Conservation (phyloP, 2,113 vertebrate species). For the Corythornis cristatus region DNA sequence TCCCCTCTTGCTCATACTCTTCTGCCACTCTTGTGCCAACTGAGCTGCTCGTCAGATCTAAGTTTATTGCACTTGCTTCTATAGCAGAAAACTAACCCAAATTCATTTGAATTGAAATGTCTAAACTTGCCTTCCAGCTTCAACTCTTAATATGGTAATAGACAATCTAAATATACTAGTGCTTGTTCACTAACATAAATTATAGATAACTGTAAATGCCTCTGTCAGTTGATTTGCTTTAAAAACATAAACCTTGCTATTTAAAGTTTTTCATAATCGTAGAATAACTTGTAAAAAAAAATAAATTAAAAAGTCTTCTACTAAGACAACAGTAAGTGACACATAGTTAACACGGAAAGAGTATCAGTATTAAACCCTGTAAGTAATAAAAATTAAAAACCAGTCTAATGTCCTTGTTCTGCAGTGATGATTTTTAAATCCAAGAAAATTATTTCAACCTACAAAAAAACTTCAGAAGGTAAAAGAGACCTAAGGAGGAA, state of each 20-base stretch:
- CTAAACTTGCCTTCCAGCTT: conserved; percentile 14
- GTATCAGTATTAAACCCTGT: not conserved
- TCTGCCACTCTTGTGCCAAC: not conserved
- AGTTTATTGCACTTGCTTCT: not conserved
- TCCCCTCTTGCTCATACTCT: not conserved
- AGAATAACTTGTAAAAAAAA: not conserved
- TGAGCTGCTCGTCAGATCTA: not conserved
- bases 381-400: not conserved
- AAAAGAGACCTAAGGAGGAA: not conserved
- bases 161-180: conserved; percentile 10
- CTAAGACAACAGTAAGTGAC: not conserved
- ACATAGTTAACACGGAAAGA: not conserved
- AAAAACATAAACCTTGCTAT: not conserved
- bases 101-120: not conserved
- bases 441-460: not conserved
- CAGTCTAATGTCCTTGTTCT: not conserved
- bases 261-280: conserved; percentile 18
- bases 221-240: not conserved
- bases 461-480: not conserved
- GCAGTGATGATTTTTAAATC: not conserved
- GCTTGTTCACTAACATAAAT: not conserved
- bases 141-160: not conserved
- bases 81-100: conserved; percentile 5
- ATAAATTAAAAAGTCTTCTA: not conserved
- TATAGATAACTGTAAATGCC: conserved; percentile 6